Percentiles rank a stretch among this genome's conserved stretches.
These are phyloP conservation scores for Harpagoxenus sublaevis DNA, from an alignment of 2,888 invertebrate species.

Conservation along the genomic window DNA sequence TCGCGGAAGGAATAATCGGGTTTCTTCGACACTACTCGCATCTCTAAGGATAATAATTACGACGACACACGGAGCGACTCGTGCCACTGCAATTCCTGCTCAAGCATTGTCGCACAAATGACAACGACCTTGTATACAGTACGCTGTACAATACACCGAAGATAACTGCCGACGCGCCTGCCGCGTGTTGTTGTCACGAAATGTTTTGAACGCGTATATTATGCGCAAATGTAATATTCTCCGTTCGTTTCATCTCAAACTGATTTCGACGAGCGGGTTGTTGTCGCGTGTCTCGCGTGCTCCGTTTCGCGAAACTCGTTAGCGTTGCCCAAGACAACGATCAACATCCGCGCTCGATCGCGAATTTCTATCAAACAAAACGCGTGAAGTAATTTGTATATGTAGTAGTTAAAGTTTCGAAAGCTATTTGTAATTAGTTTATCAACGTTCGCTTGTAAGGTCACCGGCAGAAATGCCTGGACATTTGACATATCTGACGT, in stretches of 20 bases:
- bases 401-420: background rate
- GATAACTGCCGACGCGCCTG: background rate
- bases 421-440: background rate
- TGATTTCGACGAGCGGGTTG: background rate
- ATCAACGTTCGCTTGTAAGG: too few relatives aligned
- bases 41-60: background rate
- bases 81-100: background rate
- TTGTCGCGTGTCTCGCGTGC: background rate
- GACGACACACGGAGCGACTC: background rate
- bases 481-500: too few relatives aligned
- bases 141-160: background rate
- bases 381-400: background rate
- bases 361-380: background rate
- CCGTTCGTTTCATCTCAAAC: constrained; percentile 7
- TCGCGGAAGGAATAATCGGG: background rate
- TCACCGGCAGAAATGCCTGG: too few relatives aligned
- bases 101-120: background rate
- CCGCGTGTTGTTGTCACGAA: background rate
- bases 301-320: background rate
- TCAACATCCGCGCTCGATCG: background rate
- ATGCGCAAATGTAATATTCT: constrained; percentile 16
- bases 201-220: background rate
- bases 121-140: background rate
- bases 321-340: background rate
- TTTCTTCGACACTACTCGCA: background rate